Conservation (phyloP, 1,140 invertebrate genomes). For the Drosophila chauvacae region DNA sequence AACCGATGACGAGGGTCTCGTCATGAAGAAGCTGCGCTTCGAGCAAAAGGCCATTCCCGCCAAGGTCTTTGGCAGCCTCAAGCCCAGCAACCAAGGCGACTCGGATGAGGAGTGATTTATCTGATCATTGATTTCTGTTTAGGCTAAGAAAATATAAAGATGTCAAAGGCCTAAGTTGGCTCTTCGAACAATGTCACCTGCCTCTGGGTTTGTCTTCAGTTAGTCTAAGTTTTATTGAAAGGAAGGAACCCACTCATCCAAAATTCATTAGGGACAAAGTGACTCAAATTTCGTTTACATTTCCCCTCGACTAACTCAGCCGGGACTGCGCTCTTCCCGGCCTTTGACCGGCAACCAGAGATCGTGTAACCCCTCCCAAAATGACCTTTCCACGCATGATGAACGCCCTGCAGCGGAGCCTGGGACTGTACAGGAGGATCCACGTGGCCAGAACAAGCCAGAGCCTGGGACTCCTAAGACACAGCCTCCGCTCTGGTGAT, state of each 20-base stretch:
- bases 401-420: conserved; percentile 18
- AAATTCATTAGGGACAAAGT: conserved; percentile 23
- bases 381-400: conserved; percentile 33
- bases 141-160: background rate
- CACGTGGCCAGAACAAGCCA: background rate
- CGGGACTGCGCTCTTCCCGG: conserved; percentile 5
- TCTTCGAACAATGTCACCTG: background rate
- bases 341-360: conserved; percentile 4
- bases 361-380: background rate
- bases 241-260: conserved; percentile 29
- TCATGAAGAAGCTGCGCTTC: conserved; percentile 88
- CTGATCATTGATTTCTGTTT: background rate
- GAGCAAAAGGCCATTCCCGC: conserved; percentile 92
- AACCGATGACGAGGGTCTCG: conserved; percentile 85
- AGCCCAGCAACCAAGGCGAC: conserved; percentile 54
- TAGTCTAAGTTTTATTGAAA: conserved; percentile 11
- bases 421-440: conserved; percentile 10
- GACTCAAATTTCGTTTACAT: conserved; percentile 3
- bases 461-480: background rate
- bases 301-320: background rate
- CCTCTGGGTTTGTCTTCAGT: background rate
- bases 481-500: background rate
- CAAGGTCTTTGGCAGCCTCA: conserved; percentile 94
- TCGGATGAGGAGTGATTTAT: conserved; percentile 64
- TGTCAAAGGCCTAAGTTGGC: conserved; percentile 2